Evolutionary conservation across 2,888 invertebrate species (phyloP).

Genomic region (Sesia bembeciformis): DNA sequence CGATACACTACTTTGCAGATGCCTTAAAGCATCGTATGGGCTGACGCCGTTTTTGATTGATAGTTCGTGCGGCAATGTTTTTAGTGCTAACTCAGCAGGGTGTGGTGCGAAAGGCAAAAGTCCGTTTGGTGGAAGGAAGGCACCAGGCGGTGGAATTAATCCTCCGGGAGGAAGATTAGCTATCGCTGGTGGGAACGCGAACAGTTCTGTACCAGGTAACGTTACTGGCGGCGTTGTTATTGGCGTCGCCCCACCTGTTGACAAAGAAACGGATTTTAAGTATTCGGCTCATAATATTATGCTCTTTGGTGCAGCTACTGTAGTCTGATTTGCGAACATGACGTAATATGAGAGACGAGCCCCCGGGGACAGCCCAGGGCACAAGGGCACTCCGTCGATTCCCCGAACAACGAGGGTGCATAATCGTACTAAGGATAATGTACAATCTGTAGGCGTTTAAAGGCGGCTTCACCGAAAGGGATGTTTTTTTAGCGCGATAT

Average conservation of each 20-base stretch:
- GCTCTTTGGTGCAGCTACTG: constrained; percentile 26
- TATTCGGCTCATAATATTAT: constrained; percentile 9
- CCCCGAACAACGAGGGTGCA: constrained; percentile 73
- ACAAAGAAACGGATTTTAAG: constrained; percentile 27
- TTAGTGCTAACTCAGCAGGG: constrained; percentile 64
- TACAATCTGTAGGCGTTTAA: constrained; percentile 76
- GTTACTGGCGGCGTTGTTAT: constrained; percentile 48
- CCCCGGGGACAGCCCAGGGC: constrained; percentile 52
- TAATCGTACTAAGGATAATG: constrained; percentile 75
- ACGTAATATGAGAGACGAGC: constrained; percentile 69
- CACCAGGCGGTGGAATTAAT: constrained; percentile 73
- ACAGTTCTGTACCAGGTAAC: constrained; percentile 57
- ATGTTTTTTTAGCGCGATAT: constrained; percentile 72
- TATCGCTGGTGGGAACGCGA: constrained; percentile 59
- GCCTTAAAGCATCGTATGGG: constrained; percentile 73
- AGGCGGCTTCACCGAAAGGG: constrained; percentile 72
- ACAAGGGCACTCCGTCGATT: constrained; percentile 64
- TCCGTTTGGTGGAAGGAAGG: constrained; percentile 71
- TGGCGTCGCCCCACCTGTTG: constrained; percentile 58
- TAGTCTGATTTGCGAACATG: constrained; percentile 53
- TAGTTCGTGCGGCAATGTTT: constrained; percentile 63
- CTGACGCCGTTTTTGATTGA: constrained; percentile 70
- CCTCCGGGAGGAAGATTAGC: constrained; percentile 53
- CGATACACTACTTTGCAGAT: constrained; percentile 58
- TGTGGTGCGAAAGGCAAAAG: constrained; percentile 71